Base-by-base conservation (phyloP, 2,113 vertebrate genomes). In the Neodontobutis hainanensis region DNA sequence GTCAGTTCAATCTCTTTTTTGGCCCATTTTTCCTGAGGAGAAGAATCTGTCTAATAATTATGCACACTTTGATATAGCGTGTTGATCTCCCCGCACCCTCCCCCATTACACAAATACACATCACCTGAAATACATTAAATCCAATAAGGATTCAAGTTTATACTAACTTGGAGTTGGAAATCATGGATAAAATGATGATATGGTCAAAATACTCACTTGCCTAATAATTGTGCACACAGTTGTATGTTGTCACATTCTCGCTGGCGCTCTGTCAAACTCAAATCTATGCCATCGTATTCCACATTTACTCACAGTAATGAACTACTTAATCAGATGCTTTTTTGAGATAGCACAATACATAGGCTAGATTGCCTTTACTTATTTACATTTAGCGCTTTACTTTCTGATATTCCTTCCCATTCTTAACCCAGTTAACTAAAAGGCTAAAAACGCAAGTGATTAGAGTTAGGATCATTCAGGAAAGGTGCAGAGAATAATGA, bases 331-430 rank as follows among this genome's bases (percentile, higher is more conserved):
- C 6, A 84, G 85, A 0, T 76, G 80, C 44, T 80, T 82, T 64
- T 82, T 86, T 75, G 85, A 89, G 77, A 75, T 89, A 57, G 52
- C 76, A 67, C 83, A 81, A 70, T 65, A 72, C 63, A 51, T 80
- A 14, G 74, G 88, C 0, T 57, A 82, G 19, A 61, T 11, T 8
- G 59, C n/a, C 4, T 38, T 87, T 16, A 48, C 49, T 3, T 73
- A 73, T 36, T 11, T 82, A 36, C 85, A 90, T 60, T 56, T 91
- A 73, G 87, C 88, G 7, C 5, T 90, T 10, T 87, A 87, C 77
- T 85, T 87, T 68, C 15, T 89, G 42, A 85, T 90, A 52, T 80
- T 83, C 14, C 83, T 87, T 11, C 74, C 87, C 3, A 48, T 88
- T 59, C 48, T 91, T 4, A 88, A 91, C 70, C 83, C 86, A 47